Evolutionary conservation across 1,140 invertebrate genomes (phyloP), one percentile per base, ranked within the genome.

Genomic region (Heliconius himera): DNA sequence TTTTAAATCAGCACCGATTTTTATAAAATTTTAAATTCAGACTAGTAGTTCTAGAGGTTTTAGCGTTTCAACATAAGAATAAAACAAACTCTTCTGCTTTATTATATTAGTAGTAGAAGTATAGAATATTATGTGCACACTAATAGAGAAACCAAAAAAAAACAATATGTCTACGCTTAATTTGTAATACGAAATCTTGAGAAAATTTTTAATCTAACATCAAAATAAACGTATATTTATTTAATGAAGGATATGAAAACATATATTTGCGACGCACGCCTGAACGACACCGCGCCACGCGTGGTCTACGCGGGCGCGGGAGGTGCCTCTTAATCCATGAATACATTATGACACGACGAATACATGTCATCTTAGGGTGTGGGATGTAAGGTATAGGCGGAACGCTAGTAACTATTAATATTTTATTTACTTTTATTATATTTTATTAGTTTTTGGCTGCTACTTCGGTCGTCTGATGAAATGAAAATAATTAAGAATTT

Each of bases 261-360:
- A 70, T 26, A 38, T 70, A 70, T 70, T 70, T 33, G 11, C 51
- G 73, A 60, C 73, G 16, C 26, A 26, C 73, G 73, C 74, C 76
- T 54, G n/a, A 74, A 74, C 74, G 41, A 36, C 41, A 73, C 74
- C 70, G 77, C 78, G 75, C 75, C 74, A 76, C 33, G 70, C 74
- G 77, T 60, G 70, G n/a, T 18, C 18, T 1, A 51, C 49, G 18
- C 18, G 8, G n/a, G 8, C 70, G 73, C 33, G 33, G 36, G 85
- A 82, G 78, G 83, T 85, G 84, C 84, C 82, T 84, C 83, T 86
- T 87, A 88, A 88, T 83, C 84, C 70, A 87, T 87, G 87, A 87
- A 88, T 88, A 88, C 84, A 80, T 81, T 87, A 88, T 85, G 87
- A 36, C 33, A 87, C 85, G 78, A 33, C 60, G 41, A 36, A 70